These are phyloP conservation scores for Nemotelus nigrinus DNA, from an alignment of 2,888 invertebrate species.

Conservation along the genomic window DNA sequence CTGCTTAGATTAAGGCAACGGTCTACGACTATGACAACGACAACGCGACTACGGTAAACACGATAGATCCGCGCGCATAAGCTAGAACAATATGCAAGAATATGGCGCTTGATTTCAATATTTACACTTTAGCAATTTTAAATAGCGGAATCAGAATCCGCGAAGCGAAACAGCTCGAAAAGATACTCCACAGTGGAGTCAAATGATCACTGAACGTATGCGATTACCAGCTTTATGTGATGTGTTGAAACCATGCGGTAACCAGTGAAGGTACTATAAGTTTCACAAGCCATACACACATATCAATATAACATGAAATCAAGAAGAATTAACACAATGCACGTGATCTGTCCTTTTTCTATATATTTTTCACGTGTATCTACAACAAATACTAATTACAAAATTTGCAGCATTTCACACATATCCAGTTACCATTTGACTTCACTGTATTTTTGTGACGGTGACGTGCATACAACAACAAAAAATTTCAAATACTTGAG, in stretches of 20 bases:
- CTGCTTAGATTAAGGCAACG: conserved; percentile 36
- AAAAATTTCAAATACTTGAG: conserved; percentile 3
- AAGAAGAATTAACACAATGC: too few relatives aligned
- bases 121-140: conserved; percentile 41
- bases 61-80: not conserved
- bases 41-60: not conserved
- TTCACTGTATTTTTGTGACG: not conserved
- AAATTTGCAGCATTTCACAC: too few relatives aligned
- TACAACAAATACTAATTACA: too few relatives aligned
- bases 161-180: conserved; percentile 18
- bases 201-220: conserved; percentile 1
- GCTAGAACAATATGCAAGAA: conserved; percentile 32
- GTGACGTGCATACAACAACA: conserved; percentile 5
- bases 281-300: too few relatives aligned
- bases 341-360: too few relatives aligned
- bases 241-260: too few relatives aligned
- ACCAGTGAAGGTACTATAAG: too few relatives aligned
- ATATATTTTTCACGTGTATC: too few relatives aligned
- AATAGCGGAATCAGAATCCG: conserved; percentile 28
- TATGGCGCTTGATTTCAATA: conserved; percentile 43
- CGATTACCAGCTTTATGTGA: not conserved
- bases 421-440: not conserved
- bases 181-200: conserved; percentile 16
- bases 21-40: conserved; percentile 14
- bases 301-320: too few relatives aligned